Conservation (phyloP, 2,888 invertebrate genomes). For the Plebejus argus region DNA sequence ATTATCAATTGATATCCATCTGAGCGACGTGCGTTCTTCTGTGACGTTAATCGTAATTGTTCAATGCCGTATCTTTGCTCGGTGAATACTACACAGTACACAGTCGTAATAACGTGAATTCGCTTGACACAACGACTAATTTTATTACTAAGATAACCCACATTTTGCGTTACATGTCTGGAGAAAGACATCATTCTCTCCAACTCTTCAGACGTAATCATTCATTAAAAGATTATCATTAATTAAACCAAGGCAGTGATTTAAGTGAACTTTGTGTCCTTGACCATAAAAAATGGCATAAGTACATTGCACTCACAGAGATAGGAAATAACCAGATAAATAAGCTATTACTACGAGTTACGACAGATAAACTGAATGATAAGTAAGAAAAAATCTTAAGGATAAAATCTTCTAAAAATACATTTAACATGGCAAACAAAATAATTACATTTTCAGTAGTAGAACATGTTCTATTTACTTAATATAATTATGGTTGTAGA, state of each 20-base stretch:
- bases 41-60: constrained; percentile 11
- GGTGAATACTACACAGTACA: not conserved
- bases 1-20: not conserved
- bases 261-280: not conserved
- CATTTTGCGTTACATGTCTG: not conserved
- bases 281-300: not conserved
- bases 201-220: not conserved
- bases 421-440: too few relatives aligned
- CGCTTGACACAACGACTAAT: constrained; percentile 8
- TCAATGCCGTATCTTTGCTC: constrained; percentile 14
- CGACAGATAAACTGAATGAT: not conserved
- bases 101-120: not conserved
- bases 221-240: not conserved
- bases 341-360: too few relatives aligned
- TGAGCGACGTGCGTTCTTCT: not conserved
- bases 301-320: not conserved
- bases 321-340: not conserved
- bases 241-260: not conserved
- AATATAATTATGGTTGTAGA: not conserved
- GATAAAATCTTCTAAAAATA: too few relatives aligned
- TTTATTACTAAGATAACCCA: not conserved
- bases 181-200: not conserved
- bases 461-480: not conserved
- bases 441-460: too few relatives aligned
- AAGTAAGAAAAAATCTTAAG: not conserved